Conservation (phyloP, 2,113 vertebrate genomes). For the Vidua chalybeata region DNA sequence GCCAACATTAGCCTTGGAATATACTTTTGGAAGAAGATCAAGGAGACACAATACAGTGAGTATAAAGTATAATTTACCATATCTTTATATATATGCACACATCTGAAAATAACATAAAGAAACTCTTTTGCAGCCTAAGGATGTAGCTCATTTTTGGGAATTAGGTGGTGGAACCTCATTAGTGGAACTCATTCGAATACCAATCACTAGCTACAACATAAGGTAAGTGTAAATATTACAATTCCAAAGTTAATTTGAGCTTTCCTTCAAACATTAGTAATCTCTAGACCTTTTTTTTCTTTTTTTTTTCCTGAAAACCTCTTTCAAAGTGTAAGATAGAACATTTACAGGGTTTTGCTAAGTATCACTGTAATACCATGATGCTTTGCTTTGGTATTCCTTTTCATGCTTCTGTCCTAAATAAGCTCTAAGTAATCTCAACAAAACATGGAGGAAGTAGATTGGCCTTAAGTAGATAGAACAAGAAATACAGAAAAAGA, state of each 20-base stretch:
- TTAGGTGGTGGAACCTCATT: conserved; percentile 92
- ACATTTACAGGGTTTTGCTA: background rate
- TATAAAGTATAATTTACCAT: background rate
- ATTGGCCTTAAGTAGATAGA: background rate
- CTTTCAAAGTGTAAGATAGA: background rate
- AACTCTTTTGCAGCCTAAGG: conserved; percentile 85
- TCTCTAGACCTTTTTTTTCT: background rate
- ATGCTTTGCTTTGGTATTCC: background rate
- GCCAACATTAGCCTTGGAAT: conserved; percentile 92
- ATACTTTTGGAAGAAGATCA: conserved; percentile 90
- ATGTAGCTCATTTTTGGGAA: conserved; percentile 95
- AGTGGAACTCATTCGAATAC: conserved; percentile 87
- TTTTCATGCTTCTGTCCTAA: background rate
- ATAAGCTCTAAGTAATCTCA: background rate
- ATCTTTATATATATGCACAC: background rate
- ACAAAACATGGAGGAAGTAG: background rate
- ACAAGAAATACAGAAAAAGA: background rate
- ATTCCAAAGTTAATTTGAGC: background rate
- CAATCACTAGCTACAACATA: conserved; percentile 81
- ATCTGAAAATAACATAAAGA: background rate
- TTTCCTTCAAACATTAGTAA: background rate
- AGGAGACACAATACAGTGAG: conserved; percentile 88
- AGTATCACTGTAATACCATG: background rate
- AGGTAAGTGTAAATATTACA: conserved; percentile 70
- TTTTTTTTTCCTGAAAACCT: background rate